Evolutionary conservation across 2,113 vertebrate species (phyloP).

Genomic region (Ranitomeya imitator): DNA sequence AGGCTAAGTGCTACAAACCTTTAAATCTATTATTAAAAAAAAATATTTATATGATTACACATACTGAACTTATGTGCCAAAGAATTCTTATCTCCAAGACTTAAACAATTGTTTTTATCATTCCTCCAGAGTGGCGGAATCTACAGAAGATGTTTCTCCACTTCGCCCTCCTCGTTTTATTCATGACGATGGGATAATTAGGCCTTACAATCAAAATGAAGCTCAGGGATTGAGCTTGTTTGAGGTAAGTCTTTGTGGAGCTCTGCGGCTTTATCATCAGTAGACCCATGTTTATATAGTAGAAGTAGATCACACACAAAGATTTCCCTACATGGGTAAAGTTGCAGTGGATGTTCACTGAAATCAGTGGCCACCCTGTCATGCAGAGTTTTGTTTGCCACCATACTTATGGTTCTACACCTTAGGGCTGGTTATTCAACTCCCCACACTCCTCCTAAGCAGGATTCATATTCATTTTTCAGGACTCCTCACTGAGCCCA

Average conservation of each 20-base stretch:
- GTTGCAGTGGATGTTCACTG: background rate
- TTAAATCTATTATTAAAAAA: background rate
- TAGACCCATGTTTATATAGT: background rate
- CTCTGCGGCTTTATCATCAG: background rate
- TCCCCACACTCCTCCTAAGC: background rate
- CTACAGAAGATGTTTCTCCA: conserved; percentile 88
- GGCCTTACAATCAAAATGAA: conserved; percentile 84
- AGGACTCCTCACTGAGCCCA: too few species aligned
- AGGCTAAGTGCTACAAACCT: background rate
- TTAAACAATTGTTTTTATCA: conserved; percentile 20
- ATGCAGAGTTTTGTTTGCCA: background rate
- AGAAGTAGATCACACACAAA: too few species aligned
- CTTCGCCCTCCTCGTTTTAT: conserved; percentile 89
- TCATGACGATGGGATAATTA: conserved; percentile 89
- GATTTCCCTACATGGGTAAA: too few species aligned
- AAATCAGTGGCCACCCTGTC: background rate
- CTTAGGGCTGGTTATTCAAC: background rate
- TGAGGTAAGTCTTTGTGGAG: conserved; percentile 76
- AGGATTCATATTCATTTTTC: too few species aligned
- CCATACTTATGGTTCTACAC: background rate
- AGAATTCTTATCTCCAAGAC: background rate
- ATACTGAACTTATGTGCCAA: background rate
- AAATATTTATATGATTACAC: too few species aligned
- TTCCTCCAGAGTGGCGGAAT: conserved; percentile 83
- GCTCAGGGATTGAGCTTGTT: conserved; percentile 88